Evolutionary conservation across 1,140 invertebrate species (phyloP), one percentile per base, ranked within the genome.

Genomic region (Eubasilissa regina): DNA sequence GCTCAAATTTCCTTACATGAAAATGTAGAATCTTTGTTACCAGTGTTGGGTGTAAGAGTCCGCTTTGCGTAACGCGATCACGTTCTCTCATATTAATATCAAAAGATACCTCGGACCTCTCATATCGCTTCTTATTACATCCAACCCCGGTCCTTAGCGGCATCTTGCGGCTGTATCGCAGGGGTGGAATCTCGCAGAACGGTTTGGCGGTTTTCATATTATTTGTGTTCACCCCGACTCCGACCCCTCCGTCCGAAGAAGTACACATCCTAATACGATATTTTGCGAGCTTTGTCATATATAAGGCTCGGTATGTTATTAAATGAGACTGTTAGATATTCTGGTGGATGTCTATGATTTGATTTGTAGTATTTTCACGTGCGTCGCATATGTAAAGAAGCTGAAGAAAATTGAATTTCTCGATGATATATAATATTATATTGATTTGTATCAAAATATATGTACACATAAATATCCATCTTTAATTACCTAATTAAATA

Each of bases 31-130:
- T 64, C 7, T 64, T 21, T 25, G 19, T 68, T 43, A 48, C 8
- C 35, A 35, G 21, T 21, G 0, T 12, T 1, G 47, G 48, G 51
- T 73, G 21, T 45, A 15, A 75, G 55, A 15, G 9, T 17, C n/a
- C 4, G 55, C 55, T n/a, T 75, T 75, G 47, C n/a, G 79, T 48
- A 83, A 62, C n/a, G 17, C 70, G 77, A 62, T 83, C 81, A 83
- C 81, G 81, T 80, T 64, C 66, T 48, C 56, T 75, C 66, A 83
- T 80, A 83, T 83, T 83, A 83, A 83, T 83, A 83, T 83, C 79
- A 62, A 70, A 55, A 80, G 53, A 70, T 70, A 56, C 80, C 64
- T 79, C 70, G 81, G 81, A 80, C 78, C n/a, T 55, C 64, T 77
- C 81, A 76, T 82, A 82, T 82, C 78, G 77, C 78, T 80, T 82